phyloP scores from a whole-genome alignment of 2,113 vertebrate genomes.

The Cinclus cinclus region DNA sequence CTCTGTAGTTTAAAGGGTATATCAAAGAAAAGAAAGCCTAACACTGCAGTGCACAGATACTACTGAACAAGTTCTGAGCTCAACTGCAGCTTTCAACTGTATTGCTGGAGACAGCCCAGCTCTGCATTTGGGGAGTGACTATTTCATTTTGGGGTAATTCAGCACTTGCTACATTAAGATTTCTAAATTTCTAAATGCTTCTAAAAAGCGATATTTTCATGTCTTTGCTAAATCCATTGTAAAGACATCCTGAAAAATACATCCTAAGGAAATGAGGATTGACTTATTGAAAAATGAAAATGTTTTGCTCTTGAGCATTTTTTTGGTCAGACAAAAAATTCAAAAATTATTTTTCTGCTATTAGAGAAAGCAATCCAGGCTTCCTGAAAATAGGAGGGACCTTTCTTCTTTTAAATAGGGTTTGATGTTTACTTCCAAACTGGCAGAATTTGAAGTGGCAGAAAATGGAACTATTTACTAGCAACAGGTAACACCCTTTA shows the following conservation, averaged over 20 bases:
- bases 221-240: background rate
- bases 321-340: background rate
- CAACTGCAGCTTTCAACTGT: background rate
- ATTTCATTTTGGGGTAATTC: background rate
- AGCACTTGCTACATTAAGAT: background rate
- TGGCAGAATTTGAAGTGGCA: background rate
- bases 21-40: constrained; percentile 17
- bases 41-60: background rate
- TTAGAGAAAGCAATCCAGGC: background rate
- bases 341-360: background rate
- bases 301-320: background rate
- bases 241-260: background rate
- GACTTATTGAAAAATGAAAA: background rate
- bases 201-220: background rate
- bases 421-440: background rate
- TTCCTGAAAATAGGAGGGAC: background rate
- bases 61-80: background rate
- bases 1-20: constrained; percentile 24
- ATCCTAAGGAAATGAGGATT: background rate
- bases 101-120: background rate
- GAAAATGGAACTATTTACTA: constrained; percentile 14
- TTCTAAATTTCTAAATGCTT: background rate
- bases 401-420: background rate
- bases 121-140: background rate
- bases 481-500: constrained; percentile 37